These are phyloP conservation scores for Himalopsyche japonica DNA, from an alignment of 2,888 invertebrate species.

Conservation along the genomic window DNA sequence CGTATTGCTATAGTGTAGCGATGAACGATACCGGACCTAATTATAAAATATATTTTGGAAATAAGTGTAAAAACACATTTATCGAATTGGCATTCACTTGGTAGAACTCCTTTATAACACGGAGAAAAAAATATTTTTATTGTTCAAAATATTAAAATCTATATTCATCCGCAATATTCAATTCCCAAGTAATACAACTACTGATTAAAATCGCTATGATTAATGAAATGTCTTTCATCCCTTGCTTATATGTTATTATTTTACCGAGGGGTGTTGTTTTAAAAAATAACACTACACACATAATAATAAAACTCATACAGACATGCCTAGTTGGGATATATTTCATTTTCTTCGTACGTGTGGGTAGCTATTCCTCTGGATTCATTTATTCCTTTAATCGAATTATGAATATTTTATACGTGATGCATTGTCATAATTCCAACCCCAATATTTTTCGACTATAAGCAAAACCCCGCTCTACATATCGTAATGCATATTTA, in stretches of 20 bases:
- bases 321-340: background rate
- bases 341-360: background rate
- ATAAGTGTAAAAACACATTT: too few species aligned
- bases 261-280: slow-evolving; percentile 3
- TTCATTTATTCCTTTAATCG: slow-evolving; percentile 40
- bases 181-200: background rate
- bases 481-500: background rate
- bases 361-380: slow-evolving; percentile 21
- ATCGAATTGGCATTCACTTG: too few species aligned
- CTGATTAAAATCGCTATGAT: background rate
- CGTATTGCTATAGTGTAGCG: too few species aligned
- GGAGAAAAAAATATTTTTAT: too few species aligned
- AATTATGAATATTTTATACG: slow-evolving; percentile 41
- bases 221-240: background rate
- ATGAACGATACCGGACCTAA: too few species aligned
- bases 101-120: too few species aligned
- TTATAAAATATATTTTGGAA: too few species aligned
- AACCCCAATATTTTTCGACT: background rate
- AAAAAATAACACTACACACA: background rate
- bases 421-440: slow-evolving; percentile 16
- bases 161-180: background rate
- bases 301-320: background rate
- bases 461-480: background rate
- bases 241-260: background rate
- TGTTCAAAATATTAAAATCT: too few species aligned